phyloP scores from a whole-genome alignment of 2,888 invertebrate species.

The Nymphalis urticae region DNA sequence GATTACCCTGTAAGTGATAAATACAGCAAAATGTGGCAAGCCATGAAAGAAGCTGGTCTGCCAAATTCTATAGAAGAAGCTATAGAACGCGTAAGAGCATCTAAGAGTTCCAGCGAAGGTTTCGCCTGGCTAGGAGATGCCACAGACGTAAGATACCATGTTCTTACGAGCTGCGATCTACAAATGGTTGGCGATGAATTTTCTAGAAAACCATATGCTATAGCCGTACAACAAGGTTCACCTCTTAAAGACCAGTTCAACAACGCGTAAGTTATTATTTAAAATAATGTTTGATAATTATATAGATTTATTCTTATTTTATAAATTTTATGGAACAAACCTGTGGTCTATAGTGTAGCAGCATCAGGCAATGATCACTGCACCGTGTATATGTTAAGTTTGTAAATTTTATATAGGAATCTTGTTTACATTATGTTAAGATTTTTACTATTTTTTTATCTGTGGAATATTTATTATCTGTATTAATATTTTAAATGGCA shows the following conservation, averaged over 20 bases:
- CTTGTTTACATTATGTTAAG: no score
- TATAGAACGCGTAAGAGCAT: slow-evolving; percentile 84
- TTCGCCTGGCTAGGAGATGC: slow-evolving; percentile 98
- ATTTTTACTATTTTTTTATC: no score
- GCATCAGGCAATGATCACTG: no score
- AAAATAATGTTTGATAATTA: no score
- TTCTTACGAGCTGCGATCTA: slow-evolving; percentile 92
- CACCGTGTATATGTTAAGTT: no score
- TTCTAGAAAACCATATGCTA: slow-evolving; percentile 97
- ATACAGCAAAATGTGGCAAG: slow-evolving; percentile 99
- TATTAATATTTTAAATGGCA: slow-evolving; percentile 1
- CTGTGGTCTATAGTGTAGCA: no score
- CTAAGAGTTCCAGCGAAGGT: slow-evolving; percentile 87
- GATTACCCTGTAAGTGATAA: slow-evolving; percentile 99
- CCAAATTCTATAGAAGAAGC: slow-evolving; percentile 91
- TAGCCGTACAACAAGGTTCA: slow-evolving; percentile 98
- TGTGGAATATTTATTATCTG: no score
- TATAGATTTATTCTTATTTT: no score
- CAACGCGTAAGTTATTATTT: slow-evolving; percentile 88
- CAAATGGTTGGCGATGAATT: slow-evolving; percentile 98
- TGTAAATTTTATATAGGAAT: no score
- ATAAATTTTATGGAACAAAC: no score
- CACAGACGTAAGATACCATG: slow-evolving; percentile 91
- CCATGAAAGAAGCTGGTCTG: slow-evolving; percentile 92
- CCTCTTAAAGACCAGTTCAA: slow-evolving; percentile 96